Evolutionary conservation across 1,140 invertebrate genomes (phyloP).

Genomic region (Magallana angulata): DNA sequence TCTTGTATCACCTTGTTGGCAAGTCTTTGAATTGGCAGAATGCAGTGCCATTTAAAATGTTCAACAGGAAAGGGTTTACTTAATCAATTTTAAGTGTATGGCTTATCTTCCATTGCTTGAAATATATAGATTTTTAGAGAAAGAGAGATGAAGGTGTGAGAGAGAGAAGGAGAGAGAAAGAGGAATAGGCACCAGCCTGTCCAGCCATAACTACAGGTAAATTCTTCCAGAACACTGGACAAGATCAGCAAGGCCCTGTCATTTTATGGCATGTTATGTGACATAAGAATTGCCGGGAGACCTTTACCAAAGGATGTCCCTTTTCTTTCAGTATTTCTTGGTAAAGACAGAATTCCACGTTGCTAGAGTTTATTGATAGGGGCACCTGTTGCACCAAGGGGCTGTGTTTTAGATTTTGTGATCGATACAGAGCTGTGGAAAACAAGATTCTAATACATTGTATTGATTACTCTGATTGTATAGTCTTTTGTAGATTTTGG

Average conservation of each 20-base stretch:
- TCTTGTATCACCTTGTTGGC: constrained; percentile 15
- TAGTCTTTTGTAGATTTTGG: constrained; percentile 5
- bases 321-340: background rate
- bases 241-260: background rate
- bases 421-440: constrained; percentile 3
- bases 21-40: constrained; percentile 20
- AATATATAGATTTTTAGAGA: background rate
- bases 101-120: background rate
- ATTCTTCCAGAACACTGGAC: background rate
- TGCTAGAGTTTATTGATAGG: background rate
- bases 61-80: background rate
- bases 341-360: background rate
- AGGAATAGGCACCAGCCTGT: background rate
- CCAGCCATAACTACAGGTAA: background rate
- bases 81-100: background rate
- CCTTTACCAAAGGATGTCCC: background rate
- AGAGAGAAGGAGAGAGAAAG: background rate
- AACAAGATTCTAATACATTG: background rate
- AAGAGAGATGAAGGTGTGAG: background rate
- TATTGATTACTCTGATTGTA: constrained; percentile 1
- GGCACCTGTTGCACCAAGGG: background rate
- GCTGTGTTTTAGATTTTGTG: background rate
- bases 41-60: constrained; percentile 13
- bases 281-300: background rate
- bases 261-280: constrained; percentile 1